Percentiles rank a stretch among this genome's conserved stretches.
These are phyloP conservation scores for Ptychodera flava DNA, from an alignment of 35 echinoderm and acorn worm species.

Conservation along the genomic window DNA sequence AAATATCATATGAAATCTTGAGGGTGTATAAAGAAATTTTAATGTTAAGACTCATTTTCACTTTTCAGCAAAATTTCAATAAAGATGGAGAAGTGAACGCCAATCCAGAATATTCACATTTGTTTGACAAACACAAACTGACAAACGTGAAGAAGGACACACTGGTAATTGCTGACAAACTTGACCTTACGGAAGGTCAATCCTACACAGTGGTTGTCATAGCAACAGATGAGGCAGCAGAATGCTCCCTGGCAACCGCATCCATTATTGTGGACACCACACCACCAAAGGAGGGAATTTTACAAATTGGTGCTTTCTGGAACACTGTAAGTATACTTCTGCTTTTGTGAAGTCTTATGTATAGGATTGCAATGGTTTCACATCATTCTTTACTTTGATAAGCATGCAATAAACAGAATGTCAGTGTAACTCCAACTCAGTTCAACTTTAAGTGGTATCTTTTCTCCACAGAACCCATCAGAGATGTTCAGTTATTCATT, in stretches of 20 bases:
- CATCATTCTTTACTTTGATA: too few species aligned
- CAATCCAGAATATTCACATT: background rate
- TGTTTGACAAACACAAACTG: background rate
- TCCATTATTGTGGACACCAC: background rate
- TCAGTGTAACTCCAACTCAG: too few species aligned
- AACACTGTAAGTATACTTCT: background rate
- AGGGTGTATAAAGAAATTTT: too few species aligned
- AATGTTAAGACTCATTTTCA: too few species aligned
- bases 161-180: background rate
- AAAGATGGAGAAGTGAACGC: background rate
- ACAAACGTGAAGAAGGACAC: background rate
- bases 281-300: background rate
- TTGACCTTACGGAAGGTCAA: background rate
- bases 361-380: too few species aligned
- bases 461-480: too few species aligned
- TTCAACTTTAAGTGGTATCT: too few species aligned
- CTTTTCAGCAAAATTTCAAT: background rate
- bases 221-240: background rate
- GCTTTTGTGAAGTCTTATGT: too few species aligned
- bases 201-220: background rate
- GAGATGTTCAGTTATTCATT: too few species aligned
- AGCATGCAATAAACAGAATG: too few species aligned
- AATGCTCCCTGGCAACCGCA: background rate
- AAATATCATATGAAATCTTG: too few species aligned
- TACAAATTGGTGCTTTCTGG: background rate